Base-by-base conservation (phyloP, 2,888 invertebrate genomes). In the Elegia similella region DNA sequence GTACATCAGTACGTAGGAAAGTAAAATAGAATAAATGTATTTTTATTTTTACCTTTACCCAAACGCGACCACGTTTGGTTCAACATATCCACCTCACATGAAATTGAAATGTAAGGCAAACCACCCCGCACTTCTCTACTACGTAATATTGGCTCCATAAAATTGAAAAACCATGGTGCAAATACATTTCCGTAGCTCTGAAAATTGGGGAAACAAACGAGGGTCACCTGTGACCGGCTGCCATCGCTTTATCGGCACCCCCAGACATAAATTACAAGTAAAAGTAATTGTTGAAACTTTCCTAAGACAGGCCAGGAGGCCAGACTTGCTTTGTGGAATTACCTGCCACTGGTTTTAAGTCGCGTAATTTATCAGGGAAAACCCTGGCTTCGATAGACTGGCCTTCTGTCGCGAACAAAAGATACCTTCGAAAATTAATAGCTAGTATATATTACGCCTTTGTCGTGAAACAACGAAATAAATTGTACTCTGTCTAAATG, bases 271-370 rank as follows among this genome's bases (percentile, higher is more conserved):
- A 89, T 88, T 88, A 82, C 82, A 78, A 83, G 82, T 82, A 81
- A 84, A 86, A 86, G 88, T 88, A 88, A 89, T 88, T 87, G 88
- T 83, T 85, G 83, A 84, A 89, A 88, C 82, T 89, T 89, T 85
- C 75, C 78, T 78, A 79, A 75, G 81, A 78, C 77, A 78, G 73
- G 76, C 74, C 76, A 75, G 78, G 78, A 81, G 77, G 79, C 76
- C 76, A 80, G 73, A 73, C 78, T 75, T 75, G 82, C 81, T 87
- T 88, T 85, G 81, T 82, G 80, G 85, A 88, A 93, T 93, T 93
- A 93, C 93, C 93, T 93, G 93, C 92, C 93, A 93, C 88, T 84
- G 89, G 88, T 90, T 91, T 88, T 90, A 92, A 93, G 91, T 88
- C 90, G 85, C 85, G 92, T 92, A 92, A 93, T 93, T 93, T 93